Evolutionary conservation across 2,113 vertebrate species (phyloP).

Genomic region (Tor tambroides): DNA sequence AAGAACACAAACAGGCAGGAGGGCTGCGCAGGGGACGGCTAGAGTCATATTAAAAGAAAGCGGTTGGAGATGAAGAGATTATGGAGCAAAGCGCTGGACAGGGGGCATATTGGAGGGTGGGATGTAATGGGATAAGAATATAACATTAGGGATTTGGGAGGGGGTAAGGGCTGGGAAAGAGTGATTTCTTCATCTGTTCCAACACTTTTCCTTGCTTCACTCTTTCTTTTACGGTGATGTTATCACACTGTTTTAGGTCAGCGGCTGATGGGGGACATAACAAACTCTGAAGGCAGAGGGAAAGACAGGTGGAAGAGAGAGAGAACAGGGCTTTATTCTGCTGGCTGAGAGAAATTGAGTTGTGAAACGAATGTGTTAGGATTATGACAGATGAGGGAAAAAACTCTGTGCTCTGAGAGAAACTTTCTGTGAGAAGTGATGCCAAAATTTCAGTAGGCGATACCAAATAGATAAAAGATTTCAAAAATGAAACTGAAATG

Average conservation of each 20-base stretch:
- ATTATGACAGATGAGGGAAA: background rate
- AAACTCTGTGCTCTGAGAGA: background rate
- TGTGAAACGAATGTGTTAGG: conserved; percentile 14
- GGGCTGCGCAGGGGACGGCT: conserved; percentile 8
- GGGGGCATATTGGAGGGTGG: conserved; percentile 60
- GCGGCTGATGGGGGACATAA: background rate
- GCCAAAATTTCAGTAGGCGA: background rate
- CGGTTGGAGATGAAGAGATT: conserved; percentile 20
- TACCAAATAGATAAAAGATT: background rate
- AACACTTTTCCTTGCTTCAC: background rate
- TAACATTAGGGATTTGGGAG: conserved; percentile 9
- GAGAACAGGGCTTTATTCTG: conserved; percentile 11
- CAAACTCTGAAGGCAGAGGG: background rate
- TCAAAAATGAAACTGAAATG: background rate
- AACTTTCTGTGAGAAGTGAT: too few relatives aligned
- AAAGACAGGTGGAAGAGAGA: conserved; percentile 23
- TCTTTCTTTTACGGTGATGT: background rate
- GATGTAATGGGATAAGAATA: conserved; percentile 21
- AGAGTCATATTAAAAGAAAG: conserved; percentile 31
- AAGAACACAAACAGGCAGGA: conserved; percentile 52
- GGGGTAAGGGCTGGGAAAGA: background rate
- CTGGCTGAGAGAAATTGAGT: conserved; percentile 5
- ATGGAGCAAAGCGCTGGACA: conserved; percentile 52
- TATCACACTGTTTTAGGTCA: background rate
- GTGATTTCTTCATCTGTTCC: background rate